Conservation (phyloP, 2,113 vertebrate genomes). For the Equus quagga region DNA sequence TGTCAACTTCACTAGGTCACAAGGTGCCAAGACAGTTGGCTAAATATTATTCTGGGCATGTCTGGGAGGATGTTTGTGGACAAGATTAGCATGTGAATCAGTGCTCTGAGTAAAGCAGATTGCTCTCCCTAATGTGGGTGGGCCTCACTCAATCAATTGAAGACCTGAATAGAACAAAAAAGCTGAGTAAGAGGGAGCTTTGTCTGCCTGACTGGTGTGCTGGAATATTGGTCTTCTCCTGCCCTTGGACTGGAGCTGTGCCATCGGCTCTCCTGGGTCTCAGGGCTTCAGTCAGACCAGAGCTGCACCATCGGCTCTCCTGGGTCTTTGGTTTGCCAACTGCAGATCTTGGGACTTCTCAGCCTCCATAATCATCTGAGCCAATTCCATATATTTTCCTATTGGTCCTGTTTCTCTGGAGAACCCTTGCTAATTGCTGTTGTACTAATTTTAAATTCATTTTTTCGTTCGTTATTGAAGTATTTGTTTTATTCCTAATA, state of each 20-base stretch:
- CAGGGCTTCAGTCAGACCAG: background rate
- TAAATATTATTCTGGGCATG: background rate
- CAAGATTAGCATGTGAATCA: background rate
- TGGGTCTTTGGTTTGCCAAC: background rate
- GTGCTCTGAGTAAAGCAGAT: background rate
- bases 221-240: background rate
- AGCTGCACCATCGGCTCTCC: background rate
- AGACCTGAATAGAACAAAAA: background rate
- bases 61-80: background rate
- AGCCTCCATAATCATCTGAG: background rate
- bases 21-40: background rate
- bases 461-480: conserved; percentile 6
- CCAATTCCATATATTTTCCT: background rate
- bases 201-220: background rate
- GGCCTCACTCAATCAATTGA: background rate
- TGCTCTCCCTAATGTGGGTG: background rate
- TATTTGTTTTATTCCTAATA: conserved; percentile 12
- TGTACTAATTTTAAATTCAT: background rate
- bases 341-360: background rate
- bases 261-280: background rate
- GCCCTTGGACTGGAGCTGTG: background rate
- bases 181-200: background rate
- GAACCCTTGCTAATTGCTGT: background rate
- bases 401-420: background rate
- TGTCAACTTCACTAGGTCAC: background rate